These are phyloP conservation scores for Drosophila kuntzei DNA, from an alignment of 2,888 invertebrate genomes.

Conservation along the genomic window DNA sequence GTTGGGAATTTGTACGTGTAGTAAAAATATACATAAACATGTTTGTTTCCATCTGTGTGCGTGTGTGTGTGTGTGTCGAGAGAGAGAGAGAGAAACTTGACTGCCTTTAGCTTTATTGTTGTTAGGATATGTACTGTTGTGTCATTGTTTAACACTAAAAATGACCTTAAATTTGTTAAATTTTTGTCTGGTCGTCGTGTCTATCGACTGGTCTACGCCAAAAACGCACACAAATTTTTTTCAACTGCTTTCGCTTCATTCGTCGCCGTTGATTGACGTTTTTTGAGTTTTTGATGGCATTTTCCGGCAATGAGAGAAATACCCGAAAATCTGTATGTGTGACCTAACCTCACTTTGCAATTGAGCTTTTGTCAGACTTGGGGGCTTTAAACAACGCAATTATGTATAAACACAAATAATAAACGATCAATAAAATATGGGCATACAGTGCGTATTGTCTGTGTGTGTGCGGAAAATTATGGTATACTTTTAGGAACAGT, in stretches of 20 bases:
- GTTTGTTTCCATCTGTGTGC: constrained; percentile 26
- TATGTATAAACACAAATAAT: constrained; percentile 14
- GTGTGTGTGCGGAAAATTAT: neutral
- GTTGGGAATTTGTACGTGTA: constrained; percentile 56
- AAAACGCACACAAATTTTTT: constrained; percentile 45
- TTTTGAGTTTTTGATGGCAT: constrained; percentile 31
- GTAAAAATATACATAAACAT: constrained; percentile 59
- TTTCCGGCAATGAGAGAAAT: constrained; percentile 16
- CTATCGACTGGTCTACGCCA: constrained; percentile 35
- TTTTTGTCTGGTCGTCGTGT: constrained; percentile 46
- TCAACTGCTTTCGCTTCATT: constrained; percentile 34
- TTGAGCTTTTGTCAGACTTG: constrained; percentile 2
- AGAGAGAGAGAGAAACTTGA: neutral
- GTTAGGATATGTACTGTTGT: constrained; percentile 55
- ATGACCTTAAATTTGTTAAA: constrained; percentile 80
- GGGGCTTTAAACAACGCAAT: constrained; percentile 5
- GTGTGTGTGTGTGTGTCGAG: constrained; percentile 39
- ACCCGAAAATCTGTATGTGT: constrained; percentile 14
- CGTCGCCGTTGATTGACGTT: constrained; percentile 27
- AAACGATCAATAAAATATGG: constrained; percentile 16
- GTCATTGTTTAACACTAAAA: constrained; percentile 77
- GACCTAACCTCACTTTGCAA: constrained; percentile 46
- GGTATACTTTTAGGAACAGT: constrained; percentile 47
- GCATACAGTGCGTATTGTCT: neutral
- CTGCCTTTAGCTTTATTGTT: constrained; percentile 68